Evolutionary conservation across 2,888 invertebrate species (phyloP).

Genomic region (Brachyptera putata): DNA sequence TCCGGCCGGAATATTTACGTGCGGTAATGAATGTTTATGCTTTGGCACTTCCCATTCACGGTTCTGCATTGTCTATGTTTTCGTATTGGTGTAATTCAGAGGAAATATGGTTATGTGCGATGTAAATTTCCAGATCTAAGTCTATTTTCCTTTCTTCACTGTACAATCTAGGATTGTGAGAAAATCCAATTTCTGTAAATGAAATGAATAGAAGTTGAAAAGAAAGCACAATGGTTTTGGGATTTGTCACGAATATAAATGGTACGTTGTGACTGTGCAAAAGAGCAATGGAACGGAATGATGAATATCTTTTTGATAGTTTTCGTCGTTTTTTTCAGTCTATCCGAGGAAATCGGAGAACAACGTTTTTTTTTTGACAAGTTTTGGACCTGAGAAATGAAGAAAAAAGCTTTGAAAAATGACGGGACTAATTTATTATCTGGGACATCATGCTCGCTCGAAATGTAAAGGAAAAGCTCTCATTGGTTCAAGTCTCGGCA

Average conservation of each 20-base stretch:
- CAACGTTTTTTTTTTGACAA: too few species aligned
- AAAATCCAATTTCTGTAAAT: conserved; percentile 12
- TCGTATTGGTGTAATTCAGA: not conserved
- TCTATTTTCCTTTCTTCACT: not conserved
- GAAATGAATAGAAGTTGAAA: conserved; percentile 7
- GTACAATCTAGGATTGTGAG: conserved; percentile 8
- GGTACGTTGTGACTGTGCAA: not conserved
- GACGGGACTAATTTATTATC: too few species aligned
- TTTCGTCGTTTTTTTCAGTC: too few species aligned
- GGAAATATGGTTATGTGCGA: conserved; percentile 1
- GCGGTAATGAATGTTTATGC: conserved; percentile 12
- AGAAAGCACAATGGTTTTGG: not conserved
- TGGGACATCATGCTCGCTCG: too few species aligned
- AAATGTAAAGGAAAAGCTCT: too few species aligned
- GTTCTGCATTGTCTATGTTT: not conserved
- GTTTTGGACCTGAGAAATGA: too few species aligned
- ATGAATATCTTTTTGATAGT: not conserved
- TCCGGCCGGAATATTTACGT: not conserved
- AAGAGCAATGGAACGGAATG: not conserved
- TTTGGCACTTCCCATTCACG: not conserved
- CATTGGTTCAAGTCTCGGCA: too few species aligned
- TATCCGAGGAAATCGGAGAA: too few species aligned
- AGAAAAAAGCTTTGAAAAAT: too few species aligned
- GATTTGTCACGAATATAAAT: conserved; percentile 9
- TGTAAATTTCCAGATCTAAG: not conserved